Percentiles rank a stretch among this genome's conserved stretches.
Conservation (phyloP, 2,888 invertebrate species). For the Amphipoea oculea region DNA sequence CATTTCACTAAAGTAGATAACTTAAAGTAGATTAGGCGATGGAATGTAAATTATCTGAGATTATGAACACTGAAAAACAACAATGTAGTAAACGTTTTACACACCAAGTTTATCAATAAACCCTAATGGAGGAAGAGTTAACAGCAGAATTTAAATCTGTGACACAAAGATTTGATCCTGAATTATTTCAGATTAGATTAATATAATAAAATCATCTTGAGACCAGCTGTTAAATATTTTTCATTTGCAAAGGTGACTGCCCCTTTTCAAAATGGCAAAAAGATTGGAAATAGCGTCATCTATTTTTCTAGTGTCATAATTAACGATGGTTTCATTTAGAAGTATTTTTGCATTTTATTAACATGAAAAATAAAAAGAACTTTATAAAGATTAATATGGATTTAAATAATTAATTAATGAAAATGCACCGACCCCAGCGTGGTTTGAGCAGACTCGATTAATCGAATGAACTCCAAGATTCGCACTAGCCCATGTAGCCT, state of each 20-base stretch:
- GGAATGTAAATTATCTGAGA: no score
- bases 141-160: neutral
- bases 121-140: constrained; percentile 20
- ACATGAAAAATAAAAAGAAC: neutral
- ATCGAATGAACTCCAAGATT: no score
- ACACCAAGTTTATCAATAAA: constrained; percentile 49
- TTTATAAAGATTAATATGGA: neutral
- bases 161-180: neutral
- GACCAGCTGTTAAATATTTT: neutral
- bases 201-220: neutral
- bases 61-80: constrained; percentile 20
- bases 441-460: no score
- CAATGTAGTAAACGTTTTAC: constrained; percentile 44
- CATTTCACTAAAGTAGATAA: no score
- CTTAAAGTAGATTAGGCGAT: no score
- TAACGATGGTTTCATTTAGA: neutral
- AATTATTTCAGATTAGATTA: neutral
- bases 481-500: no score
- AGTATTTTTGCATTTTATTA: neutral
- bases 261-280: neutral
- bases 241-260: neutral
- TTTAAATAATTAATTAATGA: no score
- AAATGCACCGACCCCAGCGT: no score
- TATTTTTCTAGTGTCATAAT: neutral
- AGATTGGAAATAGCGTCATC: neutral